phyloP scores from a whole-genome alignment of 2,113 vertebrate genomes.

The Pluvianellus socialis region DNA sequence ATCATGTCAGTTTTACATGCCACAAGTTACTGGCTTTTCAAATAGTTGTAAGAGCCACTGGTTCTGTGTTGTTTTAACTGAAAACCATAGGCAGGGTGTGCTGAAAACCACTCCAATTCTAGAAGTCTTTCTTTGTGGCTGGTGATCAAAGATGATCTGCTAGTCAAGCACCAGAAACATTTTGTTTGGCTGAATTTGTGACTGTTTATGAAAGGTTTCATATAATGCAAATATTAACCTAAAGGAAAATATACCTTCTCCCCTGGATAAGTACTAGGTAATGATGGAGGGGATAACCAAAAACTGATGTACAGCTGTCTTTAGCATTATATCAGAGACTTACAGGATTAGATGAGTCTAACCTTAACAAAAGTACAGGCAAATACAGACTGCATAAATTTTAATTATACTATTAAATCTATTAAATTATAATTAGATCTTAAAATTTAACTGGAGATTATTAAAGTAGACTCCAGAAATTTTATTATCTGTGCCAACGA shows the following conservation, averaged over 20 bases:
- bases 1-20: neutral
- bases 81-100: neutral
- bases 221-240: neutral
- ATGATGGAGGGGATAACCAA: neutral
- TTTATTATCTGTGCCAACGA: neutral
- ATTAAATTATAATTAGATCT: neutral
- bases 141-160: neutral
- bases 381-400: neutral
- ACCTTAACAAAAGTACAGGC: neutral
- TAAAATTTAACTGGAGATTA: neutral
- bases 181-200: neutral
- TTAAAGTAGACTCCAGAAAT: neutral
- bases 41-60: neutral
- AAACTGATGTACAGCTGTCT: neutral
- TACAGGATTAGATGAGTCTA: neutral
- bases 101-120: neutral
- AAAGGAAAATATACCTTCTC: neutral
- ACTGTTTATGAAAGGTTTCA: neutral
- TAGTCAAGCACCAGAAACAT: neutral
- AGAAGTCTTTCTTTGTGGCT: neutral
- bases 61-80: neutral
- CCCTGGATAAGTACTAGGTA: neutral
- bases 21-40: neutral
- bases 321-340: neutral
- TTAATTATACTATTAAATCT: neutral